Evolutionary conservation across 2,113 vertebrate genomes (phyloP).

Genomic region (Opisthocomus hoazin): DNA sequence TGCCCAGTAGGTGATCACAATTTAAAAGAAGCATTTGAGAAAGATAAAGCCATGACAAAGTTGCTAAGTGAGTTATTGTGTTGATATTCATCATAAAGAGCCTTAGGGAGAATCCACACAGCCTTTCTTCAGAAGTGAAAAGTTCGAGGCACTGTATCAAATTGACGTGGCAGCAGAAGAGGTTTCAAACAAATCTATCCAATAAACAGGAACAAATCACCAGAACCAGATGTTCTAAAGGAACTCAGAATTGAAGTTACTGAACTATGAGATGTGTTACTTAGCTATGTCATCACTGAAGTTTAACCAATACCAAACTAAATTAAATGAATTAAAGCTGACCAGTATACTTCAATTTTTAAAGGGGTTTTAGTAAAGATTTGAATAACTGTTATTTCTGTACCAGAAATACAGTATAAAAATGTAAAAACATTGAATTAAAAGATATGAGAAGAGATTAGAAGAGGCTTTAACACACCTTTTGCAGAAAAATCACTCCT

Average conservation of each 20-base stretch:
- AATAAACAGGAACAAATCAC: conserved; percentile 24
- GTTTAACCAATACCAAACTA: neutral
- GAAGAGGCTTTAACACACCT: neutral
- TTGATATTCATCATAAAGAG: neutral
- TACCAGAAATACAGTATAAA: neutral
- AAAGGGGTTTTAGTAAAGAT: neutral
- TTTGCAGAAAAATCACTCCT: neutral
- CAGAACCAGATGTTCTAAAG: conserved; percentile 1
- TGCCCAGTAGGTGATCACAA: neutral
- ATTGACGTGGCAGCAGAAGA: neutral
- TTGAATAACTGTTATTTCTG: neutral
- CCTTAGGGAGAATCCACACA: neutral
- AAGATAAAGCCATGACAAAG: neutral
- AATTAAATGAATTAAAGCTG: neutral
- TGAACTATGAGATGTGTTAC: neutral
- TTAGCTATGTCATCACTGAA: neutral
- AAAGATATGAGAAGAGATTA: neutral
- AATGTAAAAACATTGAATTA: neutral
- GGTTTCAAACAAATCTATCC: conserved; percentile 23
- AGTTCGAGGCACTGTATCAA: conserved; percentile 1
- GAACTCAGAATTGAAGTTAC: neutral
- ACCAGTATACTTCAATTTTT: neutral
- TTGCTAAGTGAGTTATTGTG: neutral
- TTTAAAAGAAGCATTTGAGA: neutral
- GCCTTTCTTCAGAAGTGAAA: neutral